Evolutionary conservation across 2,797 vertebrate species (phyloP), one percentile per base, ranked within the genome.

Genomic region (Poecilia wingei): DNA sequence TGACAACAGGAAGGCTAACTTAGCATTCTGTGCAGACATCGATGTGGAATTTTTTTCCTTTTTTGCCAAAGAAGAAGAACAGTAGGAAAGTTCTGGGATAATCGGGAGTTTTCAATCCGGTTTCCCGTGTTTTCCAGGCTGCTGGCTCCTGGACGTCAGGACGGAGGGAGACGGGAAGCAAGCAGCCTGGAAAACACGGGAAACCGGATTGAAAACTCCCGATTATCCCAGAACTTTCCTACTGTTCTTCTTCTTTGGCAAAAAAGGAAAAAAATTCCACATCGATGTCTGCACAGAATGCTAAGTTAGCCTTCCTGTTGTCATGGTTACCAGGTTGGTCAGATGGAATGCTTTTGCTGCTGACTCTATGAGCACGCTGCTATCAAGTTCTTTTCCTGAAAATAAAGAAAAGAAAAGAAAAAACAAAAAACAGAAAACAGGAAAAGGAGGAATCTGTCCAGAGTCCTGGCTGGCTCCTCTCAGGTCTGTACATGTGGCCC

Each of bases 391-490:
- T 83, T 80, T 16, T 77, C 47, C 70, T 77, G 82, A 87, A 90
- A 89, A 90, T 78, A 89, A 87, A 78, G 74, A 85, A 89, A 88
- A 78, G 74, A 85, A 89, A 88, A 76, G 78, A 86, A 81, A 78
- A 61, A 89, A 89, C 91, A 2, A 18, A 33, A 1, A 64, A 64
- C 31, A 16, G 16, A 39, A 36, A 36, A 83, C 25, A 89, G 88
- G 84, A 83, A 91, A 87, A 86, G 85, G 74, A 76, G 85, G 82
- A 87, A 83, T 89, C 90, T 78, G 59, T 89, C 68, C 86, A 91
- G 90, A 94, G 92, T 95, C 91, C 85, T 86, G 84, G 86, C 88
- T 95, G 85, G 87, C 88, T 95, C 90, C 93, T 92, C 89, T 88
- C 76, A 85, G 66, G 89, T 95, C 93, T 94, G 89, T 94, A 94